phyloP scores from a whole-genome alignment of 2,113 vertebrate genomes.

The Odocoileus hemionus region DNA sequence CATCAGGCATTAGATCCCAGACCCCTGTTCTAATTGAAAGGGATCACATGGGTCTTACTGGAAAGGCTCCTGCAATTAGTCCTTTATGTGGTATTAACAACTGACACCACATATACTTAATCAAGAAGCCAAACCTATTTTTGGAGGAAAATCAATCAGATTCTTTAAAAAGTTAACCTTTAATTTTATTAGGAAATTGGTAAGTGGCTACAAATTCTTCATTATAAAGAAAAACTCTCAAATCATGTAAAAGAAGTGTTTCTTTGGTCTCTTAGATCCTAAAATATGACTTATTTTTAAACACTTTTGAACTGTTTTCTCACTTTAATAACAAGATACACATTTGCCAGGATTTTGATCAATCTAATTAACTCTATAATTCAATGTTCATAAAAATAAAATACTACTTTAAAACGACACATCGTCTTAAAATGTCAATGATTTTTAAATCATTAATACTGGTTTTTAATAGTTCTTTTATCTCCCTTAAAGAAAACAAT shows the following conservation, averaged over 20 bases:
- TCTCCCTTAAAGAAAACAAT: constrained; percentile 28
- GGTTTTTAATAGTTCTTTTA: constrained; percentile 23
- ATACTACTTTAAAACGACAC: neutral
- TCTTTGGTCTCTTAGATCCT: constrained; percentile 11
- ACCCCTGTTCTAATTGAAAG: neutral
- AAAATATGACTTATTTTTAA: constrained; percentile 6
- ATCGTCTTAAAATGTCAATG: neutral
- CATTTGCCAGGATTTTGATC: neutral
- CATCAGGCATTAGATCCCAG: neutral
- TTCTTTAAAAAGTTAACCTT: neutral
- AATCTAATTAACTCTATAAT: constrained; percentile 7
- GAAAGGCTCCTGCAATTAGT: neutral
- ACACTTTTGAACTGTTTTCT: constrained; percentile 33
- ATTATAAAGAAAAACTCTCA: constrained; percentile 11
- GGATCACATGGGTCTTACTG: neutral
- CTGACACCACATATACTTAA: neutral
- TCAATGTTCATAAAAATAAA: neutral
- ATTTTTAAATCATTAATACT: constrained; percentile 29
- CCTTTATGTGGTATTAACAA: neutral
- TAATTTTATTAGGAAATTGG: neutral
- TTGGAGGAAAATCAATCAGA: neutral
- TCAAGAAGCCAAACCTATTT: neutral
- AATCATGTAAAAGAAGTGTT: neutral
- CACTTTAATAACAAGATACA: neutral
- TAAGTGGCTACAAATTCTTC: neutral